phyloP scores from a whole-genome alignment of 2,888 invertebrate genomes.

The Athalia rosae region DNA sequence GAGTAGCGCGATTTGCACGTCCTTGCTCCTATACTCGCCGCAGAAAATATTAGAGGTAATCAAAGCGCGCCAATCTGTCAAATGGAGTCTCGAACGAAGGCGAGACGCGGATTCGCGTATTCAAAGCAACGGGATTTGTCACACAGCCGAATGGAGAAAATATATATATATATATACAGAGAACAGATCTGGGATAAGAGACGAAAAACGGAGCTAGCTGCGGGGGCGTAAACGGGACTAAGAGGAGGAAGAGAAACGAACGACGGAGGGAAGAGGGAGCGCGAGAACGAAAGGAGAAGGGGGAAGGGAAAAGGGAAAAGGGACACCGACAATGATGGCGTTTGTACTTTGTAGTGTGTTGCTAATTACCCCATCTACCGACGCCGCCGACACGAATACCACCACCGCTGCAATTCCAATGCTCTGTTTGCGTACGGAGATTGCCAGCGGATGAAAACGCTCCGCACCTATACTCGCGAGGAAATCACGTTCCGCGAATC shows the following conservation, averaged over 20 bases:
- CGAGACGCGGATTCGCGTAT: conserved; percentile 30
- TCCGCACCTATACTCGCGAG: neutral
- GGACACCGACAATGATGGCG: conserved; percentile 55
- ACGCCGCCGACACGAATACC: conserved; percentile 14
- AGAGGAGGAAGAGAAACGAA: neutral
- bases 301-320: neutral
- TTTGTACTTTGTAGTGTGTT: conserved; percentile 63
- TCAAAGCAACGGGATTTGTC: conserved; percentile 61
- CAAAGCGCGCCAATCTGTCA: conserved; percentile 44
- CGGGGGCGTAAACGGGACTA: conserved; percentile 5
- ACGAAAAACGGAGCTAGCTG: conserved; percentile 17
- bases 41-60: conserved; percentile 32
- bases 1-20: neutral
- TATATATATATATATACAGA: conserved; percentile 52
- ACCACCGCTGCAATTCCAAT: conserved; percentile 15
- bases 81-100: conserved; percentile 42
- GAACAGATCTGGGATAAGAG: conserved; percentile 46
- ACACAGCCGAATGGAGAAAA: conserved; percentile 46
- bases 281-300: too few relatives aligned
- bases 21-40: conserved; percentile 30
- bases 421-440: conserved; percentile 37
- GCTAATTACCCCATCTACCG: conserved; percentile 62
- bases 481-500: neutral
- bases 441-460: conserved; percentile 34
- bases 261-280: neutral